Evolutionary conservation across 2,888 invertebrate species (phyloP).

Genomic region (Dynastes tityus): DNA sequence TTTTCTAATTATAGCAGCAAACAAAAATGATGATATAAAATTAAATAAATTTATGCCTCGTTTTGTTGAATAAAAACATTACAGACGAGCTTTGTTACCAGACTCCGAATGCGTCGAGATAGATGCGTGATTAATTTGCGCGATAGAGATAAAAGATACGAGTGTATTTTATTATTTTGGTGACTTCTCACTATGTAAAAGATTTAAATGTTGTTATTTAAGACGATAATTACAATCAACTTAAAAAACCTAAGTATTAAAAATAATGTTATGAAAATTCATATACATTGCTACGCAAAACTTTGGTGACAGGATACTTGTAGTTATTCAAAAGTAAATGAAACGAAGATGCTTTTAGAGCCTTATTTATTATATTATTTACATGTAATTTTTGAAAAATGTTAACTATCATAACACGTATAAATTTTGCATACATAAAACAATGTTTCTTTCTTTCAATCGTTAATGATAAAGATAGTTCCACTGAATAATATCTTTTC

Average conservation of each 20-base stretch:
- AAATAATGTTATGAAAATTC: too few relatives aligned
- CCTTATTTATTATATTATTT: conserved; percentile 45
- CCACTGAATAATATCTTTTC: background rate
- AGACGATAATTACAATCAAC: too few relatives aligned
- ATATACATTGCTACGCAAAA: too few relatives aligned
- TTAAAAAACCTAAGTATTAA: too few relatives aligned
- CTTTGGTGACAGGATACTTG: too few relatives aligned
- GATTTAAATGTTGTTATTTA: too few relatives aligned
- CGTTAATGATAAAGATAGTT: background rate
- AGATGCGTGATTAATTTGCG: too few relatives aligned
- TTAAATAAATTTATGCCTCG: background rate
- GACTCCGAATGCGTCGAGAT: too few relatives aligned
- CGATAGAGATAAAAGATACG: background rate
- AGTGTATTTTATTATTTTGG: background rate
- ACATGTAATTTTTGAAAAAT: conserved; percentile 53
- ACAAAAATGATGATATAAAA: conserved; percentile 1
- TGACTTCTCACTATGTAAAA: too few relatives aligned
- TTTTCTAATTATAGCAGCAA: conserved; percentile 6
- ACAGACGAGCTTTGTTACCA: background rate
- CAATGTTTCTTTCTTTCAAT: conserved; percentile 25
- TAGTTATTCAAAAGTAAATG: background rate
- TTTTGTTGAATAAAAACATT: conserved; percentile 6
- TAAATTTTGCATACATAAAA: conserved; percentile 49
- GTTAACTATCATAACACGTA: conserved; percentile 48
- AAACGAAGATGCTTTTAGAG: conserved; percentile 3